Evolutionary conservation across 2,113 vertebrate species (phyloP).

Genomic region (Eretmodus cyanostictus): DNA sequence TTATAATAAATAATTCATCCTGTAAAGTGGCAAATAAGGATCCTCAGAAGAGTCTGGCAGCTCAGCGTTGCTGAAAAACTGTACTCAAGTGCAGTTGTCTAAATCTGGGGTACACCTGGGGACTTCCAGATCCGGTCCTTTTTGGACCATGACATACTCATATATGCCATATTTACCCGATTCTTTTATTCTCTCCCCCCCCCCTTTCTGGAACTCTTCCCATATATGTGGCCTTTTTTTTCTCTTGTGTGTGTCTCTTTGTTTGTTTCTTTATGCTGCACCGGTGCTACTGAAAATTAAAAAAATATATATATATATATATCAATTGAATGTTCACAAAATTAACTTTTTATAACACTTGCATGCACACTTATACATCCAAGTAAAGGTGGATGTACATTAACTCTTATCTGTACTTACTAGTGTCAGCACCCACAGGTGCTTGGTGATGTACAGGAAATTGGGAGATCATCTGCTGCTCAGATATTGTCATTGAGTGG

Average conservation of each 20-base stretch:
- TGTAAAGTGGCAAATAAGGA: not conserved
- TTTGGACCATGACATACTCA: not conserved
- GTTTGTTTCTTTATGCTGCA: fast-evolving
- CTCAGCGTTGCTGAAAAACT: not conserved
- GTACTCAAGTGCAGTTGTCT: fast-evolving
- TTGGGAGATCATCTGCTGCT: not conserved
- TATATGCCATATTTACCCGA: not conserved
- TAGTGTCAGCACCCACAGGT: not conserved
- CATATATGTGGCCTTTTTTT: not conserved
- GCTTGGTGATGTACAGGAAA: not conserved
- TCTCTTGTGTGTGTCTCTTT: not conserved
- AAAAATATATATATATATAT: fast-evolving
- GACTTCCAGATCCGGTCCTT: fast-evolving
- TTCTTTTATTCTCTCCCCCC: fast-evolving
- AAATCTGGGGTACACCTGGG: not conserved
- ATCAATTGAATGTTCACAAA: not conserved
- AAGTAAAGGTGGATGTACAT: not conserved
- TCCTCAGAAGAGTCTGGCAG: not conserved
- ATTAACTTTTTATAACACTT: not conserved
- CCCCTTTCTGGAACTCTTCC: not conserved
- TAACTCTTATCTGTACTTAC: not conserved
- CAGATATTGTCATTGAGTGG: not conserved
- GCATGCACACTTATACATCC: not conserved
- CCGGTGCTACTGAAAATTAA: not conserved
- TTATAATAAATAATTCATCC: not conserved